Base-by-base conservation (phyloP, 2,113 vertebrate species). In the Ptilorrhoa leucosticta region DNA sequence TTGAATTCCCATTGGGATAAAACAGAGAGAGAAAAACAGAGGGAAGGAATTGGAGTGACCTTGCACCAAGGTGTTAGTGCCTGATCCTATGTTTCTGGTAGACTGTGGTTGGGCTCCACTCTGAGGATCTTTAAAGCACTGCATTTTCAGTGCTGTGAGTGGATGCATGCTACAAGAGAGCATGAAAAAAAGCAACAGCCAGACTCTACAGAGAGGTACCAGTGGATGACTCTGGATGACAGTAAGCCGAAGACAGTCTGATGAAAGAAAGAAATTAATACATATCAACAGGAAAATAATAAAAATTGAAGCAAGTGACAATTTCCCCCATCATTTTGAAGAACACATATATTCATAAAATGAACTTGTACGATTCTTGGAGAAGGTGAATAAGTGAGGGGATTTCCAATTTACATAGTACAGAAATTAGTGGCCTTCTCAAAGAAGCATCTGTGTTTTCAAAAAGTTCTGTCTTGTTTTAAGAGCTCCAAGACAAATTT, bases 21-120 rank as follows among this genome's bases (percentile, higher is more conserved):
- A 97, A 96, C 81, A 97, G 80, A 66, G 80, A 48, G 54, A 94
- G 83, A 79, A 95, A 93, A 96, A 83, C 91, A 95, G 83, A 96
- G 82, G 69, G 71, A 97, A 87, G 85, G 94, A 96, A 88, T 83
- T 33, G 27, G 71, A 90, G 77, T 97, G 98, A 98, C 98, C 98
- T 98, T 98, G 97, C 87, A 51, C 97, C 97, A 98, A 98, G 97
- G 97, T 98, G 96, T 93, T 85, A 53, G 89, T 89, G 94, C 84
- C 58, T 89, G 82, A 90, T 13, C 47, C 75, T 48, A 8, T 0
- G 4, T 54, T 31, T n/a, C 83, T 96, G 57, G 97, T 98, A 87
- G 96, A 83, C 97, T 98, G 97, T 98, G 94, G 97, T 94, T 96
- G 98, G 97, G 98, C 98, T 97, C 98, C 98, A 96, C 98, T 93